Percentiles rank a stretch among this genome's conserved stretches.
Evolutionary conservation across 2,888 invertebrate genomes (phyloP).

Genomic region (Harmothoe impar): DNA sequence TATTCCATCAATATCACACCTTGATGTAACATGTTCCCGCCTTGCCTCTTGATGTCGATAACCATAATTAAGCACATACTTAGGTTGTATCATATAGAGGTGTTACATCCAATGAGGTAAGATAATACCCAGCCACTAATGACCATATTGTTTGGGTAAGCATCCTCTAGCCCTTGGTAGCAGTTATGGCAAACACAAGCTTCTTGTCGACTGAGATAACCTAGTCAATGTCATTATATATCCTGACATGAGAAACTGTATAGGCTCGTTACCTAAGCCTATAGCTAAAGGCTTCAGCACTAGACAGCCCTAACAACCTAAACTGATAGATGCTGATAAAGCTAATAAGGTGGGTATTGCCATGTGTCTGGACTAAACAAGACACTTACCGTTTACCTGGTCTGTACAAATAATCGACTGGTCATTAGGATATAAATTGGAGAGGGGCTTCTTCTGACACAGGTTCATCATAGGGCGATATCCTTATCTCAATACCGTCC

Average conservation of each 20-base stretch:
- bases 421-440: no score
- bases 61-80: conserved; percentile 17
- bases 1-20: background rate
- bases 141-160: conserved; percentile 1
- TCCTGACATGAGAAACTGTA: background rate
- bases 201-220: background rate
- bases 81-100: background rate
- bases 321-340: background rate
- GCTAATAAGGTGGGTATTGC: conserved; percentile 11
- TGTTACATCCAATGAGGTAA: background rate
- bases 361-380: background rate
- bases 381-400: background rate
- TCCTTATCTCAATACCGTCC: no score
- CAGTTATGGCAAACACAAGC: background rate
- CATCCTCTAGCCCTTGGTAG: background rate
- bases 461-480: no score
- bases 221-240: background rate
- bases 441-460: no score
- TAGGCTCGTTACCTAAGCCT: background rate
- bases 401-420: no score
- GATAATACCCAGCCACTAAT: background rate
- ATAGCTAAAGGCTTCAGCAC: background rate
- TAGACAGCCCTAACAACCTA: background rate
- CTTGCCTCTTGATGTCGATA: background rate
- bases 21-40: no score